A percentile compares a stretch with the other conserved stretches of the same genome.
Conservation (phyloP, 2,888 invertebrate genomes). For the Lagria hirta region DNA sequence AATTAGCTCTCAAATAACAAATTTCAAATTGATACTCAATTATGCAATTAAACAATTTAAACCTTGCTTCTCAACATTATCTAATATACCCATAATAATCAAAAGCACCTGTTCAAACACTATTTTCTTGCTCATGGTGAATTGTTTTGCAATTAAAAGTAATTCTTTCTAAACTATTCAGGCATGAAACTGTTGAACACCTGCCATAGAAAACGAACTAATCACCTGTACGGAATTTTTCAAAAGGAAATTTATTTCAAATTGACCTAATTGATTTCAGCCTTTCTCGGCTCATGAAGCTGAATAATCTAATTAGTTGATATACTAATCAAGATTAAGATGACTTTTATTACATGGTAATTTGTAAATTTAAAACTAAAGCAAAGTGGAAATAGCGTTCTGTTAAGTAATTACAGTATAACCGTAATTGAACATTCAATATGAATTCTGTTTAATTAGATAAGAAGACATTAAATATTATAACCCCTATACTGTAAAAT, state of each 20-base stretch:
- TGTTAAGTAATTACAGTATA: no score
- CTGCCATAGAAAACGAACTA: slow-evolving; percentile 18
- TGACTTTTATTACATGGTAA: slow-evolving; percentile 26
- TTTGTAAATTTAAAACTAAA: slow-evolving; percentile 16
- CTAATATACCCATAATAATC: background rate
- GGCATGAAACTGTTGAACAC: slow-evolving; percentile 17
- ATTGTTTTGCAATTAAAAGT: slow-evolving; percentile 26
- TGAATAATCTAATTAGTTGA: slow-evolving; percentile 21
- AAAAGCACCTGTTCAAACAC: slow-evolving; percentile 15
- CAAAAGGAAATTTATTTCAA: slow-evolving; percentile 21
- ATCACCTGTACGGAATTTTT: slow-evolving; percentile 24
- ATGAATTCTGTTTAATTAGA: no score
- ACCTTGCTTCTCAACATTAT: slow-evolving; percentile 2
- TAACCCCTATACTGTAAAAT: no score
- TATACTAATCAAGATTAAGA: slow-evolving; percentile 17
- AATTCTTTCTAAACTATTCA: slow-evolving; percentile 20
- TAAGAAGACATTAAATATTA: no score
- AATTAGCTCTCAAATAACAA: slow-evolving; percentile 7
- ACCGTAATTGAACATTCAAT: no score
- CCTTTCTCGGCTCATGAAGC: slow-evolving; percentile 12
- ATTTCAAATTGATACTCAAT: slow-evolving; percentile 14
- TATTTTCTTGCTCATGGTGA: slow-evolving; percentile 10
- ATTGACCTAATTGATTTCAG: slow-evolving; percentile 24
- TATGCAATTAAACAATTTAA: slow-evolving; percentile 16
- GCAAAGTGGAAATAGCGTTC: slow-evolving; percentile 21